A percentile compares a stretch with the other conserved stretches of the same genome.
These are phyloP conservation scores for Trididemnum clinides DNA, from an alignment of 23 tunicate species.

Conservation along the genomic window DNA sequence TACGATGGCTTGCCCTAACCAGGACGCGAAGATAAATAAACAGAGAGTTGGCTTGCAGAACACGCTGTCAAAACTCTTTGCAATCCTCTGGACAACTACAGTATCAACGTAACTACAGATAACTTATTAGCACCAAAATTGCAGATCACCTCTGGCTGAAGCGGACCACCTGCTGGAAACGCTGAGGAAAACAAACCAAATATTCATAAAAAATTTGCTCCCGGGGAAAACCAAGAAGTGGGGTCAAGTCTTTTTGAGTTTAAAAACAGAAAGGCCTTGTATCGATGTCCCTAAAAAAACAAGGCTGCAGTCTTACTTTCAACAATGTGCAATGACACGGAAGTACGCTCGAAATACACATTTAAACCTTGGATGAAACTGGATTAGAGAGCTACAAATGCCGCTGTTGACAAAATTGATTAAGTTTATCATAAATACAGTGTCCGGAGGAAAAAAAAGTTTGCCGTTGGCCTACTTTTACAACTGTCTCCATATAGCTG, in stretches of 20 bases:
- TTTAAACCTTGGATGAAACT: not conserved
- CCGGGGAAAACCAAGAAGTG: not conserved
- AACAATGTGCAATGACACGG: not conserved
- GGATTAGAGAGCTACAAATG: not conserved
- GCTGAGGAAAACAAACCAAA: not conserved
- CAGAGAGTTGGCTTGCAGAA: not conserved
- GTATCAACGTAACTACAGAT: not conserved
- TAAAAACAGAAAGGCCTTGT: not conserved
- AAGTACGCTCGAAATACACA: not conserved
- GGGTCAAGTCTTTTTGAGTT: not conserved
- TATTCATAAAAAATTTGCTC: not conserved
- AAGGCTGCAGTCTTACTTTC: not conserved
- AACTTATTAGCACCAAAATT: not conserved
- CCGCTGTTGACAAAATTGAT: not conserved
- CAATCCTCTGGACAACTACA: not conserved
- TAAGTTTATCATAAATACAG: not conserved
- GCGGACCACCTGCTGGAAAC: not conserved
- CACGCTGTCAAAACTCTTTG: not conserved
- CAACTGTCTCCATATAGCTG: not conserved
- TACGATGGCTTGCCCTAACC: not conserved
- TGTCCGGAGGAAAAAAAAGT: not conserved
- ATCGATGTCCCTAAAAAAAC: not conserved
- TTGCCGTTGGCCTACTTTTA: not conserved
- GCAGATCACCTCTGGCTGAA: not conserved
- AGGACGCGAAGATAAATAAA: not conserved